Base-by-base conservation (phyloP, 1,140 invertebrate species). In the Condylostylus longicornis region DNA sequence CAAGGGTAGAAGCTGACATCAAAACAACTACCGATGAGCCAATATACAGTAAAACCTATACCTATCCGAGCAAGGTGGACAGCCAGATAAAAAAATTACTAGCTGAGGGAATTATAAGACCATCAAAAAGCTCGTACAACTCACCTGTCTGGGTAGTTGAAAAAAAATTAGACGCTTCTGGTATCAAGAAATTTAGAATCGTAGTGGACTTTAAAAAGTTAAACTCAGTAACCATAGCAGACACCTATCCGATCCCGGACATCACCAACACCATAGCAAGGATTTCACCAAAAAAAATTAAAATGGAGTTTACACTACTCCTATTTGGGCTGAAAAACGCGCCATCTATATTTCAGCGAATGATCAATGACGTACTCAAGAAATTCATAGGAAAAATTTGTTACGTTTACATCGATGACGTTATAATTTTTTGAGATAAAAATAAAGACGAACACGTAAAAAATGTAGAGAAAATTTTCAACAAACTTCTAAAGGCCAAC, bases 231-330 rank as follows among this genome's bases (percentile, higher is more conserved):
- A 51, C 49, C 18, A 40, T 53, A n/a, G 34, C 46, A 10, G 64
- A 70, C 42, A 33, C 37, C n/a, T 69, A 55, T 48, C 68, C 68
- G 6, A 42, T 72, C 5, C 67, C 67, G 4, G 48, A 60, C 7
- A 68, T 70, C 4, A 54, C 53, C 12, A 55, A 64, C 10, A 48
- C 51, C 18, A 44, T 72, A 25, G 53, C 64, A 36, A n/a, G n/a
- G n/a, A n/a, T n/a, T n/a, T n/a, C n/a, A n/a, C n/a, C n/a, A n/a
- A n/a, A n/a, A n/a, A n/a, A n/a, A n/a, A n/a, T n/a, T n/a, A n/a
- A n/a, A n/a, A n/a, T n/a, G n/a, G n/a, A n/a, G n/a, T n/a, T n/a
- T n/a, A n/a, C n/a, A n/a, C n/a, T n/a, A n/a, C n/a, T n/a, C n/a
- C n/a, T n/a, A n/a, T n/a, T n/a, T n/a, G n/a, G n/a, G n/a, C n/a